Evolutionary conservation across 1,140 invertebrate species (phyloP).

Genomic region (Drosophila repleta): DNA sequence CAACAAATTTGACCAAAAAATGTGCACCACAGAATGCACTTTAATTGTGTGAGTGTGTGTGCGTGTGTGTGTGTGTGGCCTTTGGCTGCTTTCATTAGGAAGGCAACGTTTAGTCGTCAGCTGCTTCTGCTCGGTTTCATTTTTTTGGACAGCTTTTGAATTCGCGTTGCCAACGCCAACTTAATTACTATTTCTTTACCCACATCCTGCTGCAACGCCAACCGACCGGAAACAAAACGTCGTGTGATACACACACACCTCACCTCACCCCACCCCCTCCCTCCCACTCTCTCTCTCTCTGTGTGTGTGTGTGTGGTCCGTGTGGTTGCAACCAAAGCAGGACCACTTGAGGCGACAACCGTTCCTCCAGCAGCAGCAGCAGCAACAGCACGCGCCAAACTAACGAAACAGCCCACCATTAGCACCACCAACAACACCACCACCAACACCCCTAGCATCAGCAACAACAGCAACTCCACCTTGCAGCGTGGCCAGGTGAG

Average conservation of each 20-base stretch:
- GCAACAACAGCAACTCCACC: slow-evolving; percentile 45
- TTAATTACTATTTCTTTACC: slow-evolving; percentile 77
- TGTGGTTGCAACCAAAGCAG: slow-evolving; percentile 78
- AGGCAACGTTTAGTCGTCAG: slow-evolving; percentile 23
- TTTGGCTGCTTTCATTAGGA: slow-evolving; percentile 23
- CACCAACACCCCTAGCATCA: slow-evolving; percentile 32
- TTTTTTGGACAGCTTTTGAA: slow-evolving; percentile 47
- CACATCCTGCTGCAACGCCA: slow-evolving; percentile 17
- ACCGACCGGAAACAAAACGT: slow-evolving; percentile 10
- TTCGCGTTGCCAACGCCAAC: slow-evolving; percentile 66
- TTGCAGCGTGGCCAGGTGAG: slow-evolving; percentile 40
- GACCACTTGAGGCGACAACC: slow-evolving; percentile 78
- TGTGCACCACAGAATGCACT: slow-evolving; percentile 5
- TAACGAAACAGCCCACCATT: slow-evolving; percentile 75
- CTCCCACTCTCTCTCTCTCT: background rate
- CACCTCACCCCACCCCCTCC: background rate
- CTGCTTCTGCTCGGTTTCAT: slow-evolving; percentile 13
- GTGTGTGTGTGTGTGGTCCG: slow-evolving; percentile 50
- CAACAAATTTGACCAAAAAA: slow-evolving; percentile 26
- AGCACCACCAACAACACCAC: slow-evolving; percentile 35
- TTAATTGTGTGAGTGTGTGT: slow-evolving; percentile 28
- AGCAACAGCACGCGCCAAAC: slow-evolving; percentile 67
- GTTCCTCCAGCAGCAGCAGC: slow-evolving; percentile 53
- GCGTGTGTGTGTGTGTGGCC: slow-evolving; percentile 17
- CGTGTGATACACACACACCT: slow-evolving; percentile 6